Evolutionary conservation across 2,113 vertebrate genomes (phyloP), one percentile per base, ranked within the genome.

Genomic region (Shinisaurus crocodilurus): DNA sequence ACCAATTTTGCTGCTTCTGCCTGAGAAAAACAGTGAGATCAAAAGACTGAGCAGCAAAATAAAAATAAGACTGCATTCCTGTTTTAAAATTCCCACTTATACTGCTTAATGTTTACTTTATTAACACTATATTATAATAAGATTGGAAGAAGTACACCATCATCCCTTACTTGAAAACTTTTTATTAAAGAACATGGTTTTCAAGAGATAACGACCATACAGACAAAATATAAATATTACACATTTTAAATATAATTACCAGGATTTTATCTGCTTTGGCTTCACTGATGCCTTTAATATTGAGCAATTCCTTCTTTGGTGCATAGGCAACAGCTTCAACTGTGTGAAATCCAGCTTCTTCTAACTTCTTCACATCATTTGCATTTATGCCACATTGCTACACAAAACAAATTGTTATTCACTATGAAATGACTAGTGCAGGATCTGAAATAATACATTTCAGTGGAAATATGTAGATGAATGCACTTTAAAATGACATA

Each of bases 261-360:
- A 99, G 94, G 87, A 99, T 98, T 95, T 99, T 99, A 90, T 99
- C 99, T 1, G 99, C 99, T 96, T 99, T 99, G 92, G 99, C 98
- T 95, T 99, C 99, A 12, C 99, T 99, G 96, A 99, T 99, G 91
- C 99, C 99, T 93, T 99, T 99, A 92, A 99, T 99, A 94, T 98
- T 98, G 74, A 99, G 97, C 57, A 99, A 96, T 93, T 99, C 99
- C 91, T 99, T 99, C 96, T 99, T 99, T 4, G 99, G 99, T 0
- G 98, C 98, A 5, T 99, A 99, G n/a, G 99, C 99, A 84, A 99
- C 98, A 0, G 99, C 98, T 95, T 99, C 99, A 8, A 99, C 98
- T 0, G 99, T 99, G 96, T 99, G 99, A 95, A 99, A 99, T 3
- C 99, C 99, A 45, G 99, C 98, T 45, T 99, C 99, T 95, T 99